These are phyloP conservation scores for Crocallis elinguaria DNA, from an alignment of 2,888 invertebrate species.

Conservation along the genomic window DNA sequence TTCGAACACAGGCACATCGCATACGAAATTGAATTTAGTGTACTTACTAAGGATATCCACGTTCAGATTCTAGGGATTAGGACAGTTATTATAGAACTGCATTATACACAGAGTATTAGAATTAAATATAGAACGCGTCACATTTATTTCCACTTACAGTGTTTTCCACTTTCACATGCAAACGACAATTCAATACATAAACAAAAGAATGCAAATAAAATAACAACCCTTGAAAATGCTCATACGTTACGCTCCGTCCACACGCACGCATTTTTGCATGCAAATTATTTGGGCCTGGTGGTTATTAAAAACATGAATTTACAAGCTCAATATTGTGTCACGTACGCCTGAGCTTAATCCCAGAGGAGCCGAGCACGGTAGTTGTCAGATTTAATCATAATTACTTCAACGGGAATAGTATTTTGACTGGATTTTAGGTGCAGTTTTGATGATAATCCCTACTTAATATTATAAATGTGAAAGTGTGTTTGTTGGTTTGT, in stretches of 20 bases:
- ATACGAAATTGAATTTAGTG: too few relatives aligned
- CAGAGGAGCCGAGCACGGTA: background rate
- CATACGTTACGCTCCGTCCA: conserved; percentile 11
- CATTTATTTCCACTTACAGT: conserved; percentile 4
- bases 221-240: conserved; percentile 20
- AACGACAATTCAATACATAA: conserved; percentile 21
- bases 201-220: conserved; percentile 27
- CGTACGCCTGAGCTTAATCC: conserved; percentile 4
- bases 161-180: conserved; percentile 17
- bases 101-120: background rate
- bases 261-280: conserved; percentile 17
- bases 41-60: too few relatives aligned
- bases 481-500: too few relatives aligned
- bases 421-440: background rate
- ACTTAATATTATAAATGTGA: too few relatives aligned
- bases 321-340: background rate
- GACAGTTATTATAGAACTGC: background rate
- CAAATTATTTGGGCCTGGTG: conserved; percentile 6
- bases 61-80: background rate
- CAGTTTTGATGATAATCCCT: too few relatives aligned
- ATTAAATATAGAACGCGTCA: conserved; percentile 5
- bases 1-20: too few relatives aligned
- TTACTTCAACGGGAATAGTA: conserved; percentile 1
- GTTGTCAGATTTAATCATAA: conserved; percentile 6
- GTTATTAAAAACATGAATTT: conserved; percentile 16